A percentile compares a stretch with the other conserved stretches of the same genome.
phyloP scores from a whole-genome alignment of 2,888 invertebrate species.

The Megaustenia siamemsis region DNA sequence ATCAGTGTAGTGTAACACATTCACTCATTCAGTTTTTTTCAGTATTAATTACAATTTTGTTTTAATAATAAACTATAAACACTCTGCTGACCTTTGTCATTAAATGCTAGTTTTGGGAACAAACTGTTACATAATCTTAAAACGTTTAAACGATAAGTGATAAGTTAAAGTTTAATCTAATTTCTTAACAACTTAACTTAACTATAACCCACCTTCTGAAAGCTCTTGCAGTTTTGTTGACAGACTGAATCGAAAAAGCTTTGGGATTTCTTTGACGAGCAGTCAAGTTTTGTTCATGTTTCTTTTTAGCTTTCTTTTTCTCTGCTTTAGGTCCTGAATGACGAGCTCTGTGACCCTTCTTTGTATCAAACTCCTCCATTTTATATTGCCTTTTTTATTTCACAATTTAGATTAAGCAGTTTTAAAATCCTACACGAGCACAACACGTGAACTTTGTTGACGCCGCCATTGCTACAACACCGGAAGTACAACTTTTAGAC shows the following conservation, averaged over 20 bases:
- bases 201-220: conserved; percentile 89
- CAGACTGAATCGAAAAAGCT: conserved; percentile 97
- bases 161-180: no score
- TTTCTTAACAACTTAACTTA: no score
- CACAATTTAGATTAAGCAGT: background rate
- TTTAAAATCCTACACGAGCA: background rate
- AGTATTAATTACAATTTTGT: no score
- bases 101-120: no score
- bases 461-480: conserved; percentile 11
- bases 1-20: no score
- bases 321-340: conserved; percentile 86
- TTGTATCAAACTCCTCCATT: conserved; percentile 56
- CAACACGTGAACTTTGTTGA: conserved; percentile 43
- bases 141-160: no score
- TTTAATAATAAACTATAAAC: no score
- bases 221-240: conserved; percentile 91
- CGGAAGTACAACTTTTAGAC: conserved; percentile 12
- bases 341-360: conserved; percentile 75
- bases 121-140: no score
- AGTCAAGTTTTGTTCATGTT: conserved; percentile 84
- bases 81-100: no score
- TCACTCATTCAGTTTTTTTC: no score
- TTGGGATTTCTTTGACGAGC: conserved; percentile 95
- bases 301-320: conserved; percentile 84
- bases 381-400: background rate